Percentiles rank a stretch among this genome's conserved stretches.
These are phyloP conservation scores for Sphaeridia pumilis DNA, from an alignment of 2,888 invertebrate genomes.

Conservation along the genomic window DNA sequence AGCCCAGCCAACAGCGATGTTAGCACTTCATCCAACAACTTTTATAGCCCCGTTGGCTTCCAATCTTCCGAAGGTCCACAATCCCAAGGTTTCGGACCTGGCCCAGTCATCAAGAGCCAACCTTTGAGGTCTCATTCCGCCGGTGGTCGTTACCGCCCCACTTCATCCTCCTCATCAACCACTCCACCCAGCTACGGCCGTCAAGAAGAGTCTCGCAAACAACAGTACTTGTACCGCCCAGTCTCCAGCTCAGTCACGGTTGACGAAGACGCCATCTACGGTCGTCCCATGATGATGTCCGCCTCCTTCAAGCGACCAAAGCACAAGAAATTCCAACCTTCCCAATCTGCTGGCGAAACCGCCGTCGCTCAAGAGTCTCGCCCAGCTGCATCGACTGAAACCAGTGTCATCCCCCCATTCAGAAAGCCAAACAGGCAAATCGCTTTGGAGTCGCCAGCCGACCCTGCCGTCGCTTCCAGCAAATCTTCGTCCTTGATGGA, in stretches of 20 bases:
- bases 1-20: slow-evolving; percentile 10
- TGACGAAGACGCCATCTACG: slow-evolving; percentile 18
- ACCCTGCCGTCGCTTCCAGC: slow-evolving; percentile 7
- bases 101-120: slow-evolving; percentile 11
- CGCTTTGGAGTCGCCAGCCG: slow-evolving; percentile 14
- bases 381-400: background rate
- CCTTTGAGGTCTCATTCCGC: slow-evolving; percentile 9
- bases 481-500: slow-evolving; percentile 5
- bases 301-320: slow-evolving; percentile 17
- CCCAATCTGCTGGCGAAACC: slow-evolving; percentile 3
- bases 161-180: too few species aligned
- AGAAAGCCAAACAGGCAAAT: background rate
- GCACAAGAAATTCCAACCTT: background rate
- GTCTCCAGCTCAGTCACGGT: slow-evolving; percentile 14
- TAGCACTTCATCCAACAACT: slow-evolving; percentile 10
- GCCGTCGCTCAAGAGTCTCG: slow-evolving; percentile 4
- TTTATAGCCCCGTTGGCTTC: background rate
- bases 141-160: slow-evolving; percentile 4
- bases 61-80: too few species aligned
- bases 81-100: background rate
- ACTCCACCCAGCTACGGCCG: background rate
- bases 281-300: slow-evolving; percentile 29
- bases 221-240: slow-evolving; percentile 12
- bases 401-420: slow-evolving; percentile 4
- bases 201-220: slow-evolving; percentile 10